Conservation (phyloP, 2,113 vertebrate species). For the Morone saxatilis region DNA sequence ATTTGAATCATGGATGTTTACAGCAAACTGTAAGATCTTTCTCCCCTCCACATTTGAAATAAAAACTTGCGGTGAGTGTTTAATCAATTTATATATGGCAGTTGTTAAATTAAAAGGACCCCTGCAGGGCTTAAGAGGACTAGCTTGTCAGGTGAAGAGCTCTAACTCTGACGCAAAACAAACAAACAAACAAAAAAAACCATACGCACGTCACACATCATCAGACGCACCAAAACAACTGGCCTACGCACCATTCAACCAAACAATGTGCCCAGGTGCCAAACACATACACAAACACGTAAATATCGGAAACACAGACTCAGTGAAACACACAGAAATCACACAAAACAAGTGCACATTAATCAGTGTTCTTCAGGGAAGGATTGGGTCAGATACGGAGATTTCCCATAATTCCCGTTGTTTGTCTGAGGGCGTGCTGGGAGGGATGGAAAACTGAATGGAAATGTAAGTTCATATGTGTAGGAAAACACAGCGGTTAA, state of each 20-base stretch:
- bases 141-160: constrained; percentile 31
- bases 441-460: constrained; percentile 63
- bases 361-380: constrained; percentile 72
- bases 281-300: constrained; percentile 60
- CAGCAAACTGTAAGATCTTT: constrained; percentile 32
- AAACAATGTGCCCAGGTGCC: constrained; percentile 46
- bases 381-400: constrained; percentile 85
- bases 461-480: constrained; percentile 41
- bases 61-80: constrained; percentile 48
- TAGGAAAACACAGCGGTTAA: constrained; percentile 19
- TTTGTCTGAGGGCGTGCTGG: constrained; percentile 58
- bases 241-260: constrained; percentile 37
- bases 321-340: constrained; percentile 43
- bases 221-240: constrained; percentile 53
- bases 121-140: constrained; percentile 2
- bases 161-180: constrained; percentile 26
- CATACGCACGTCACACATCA: constrained; percentile 55
- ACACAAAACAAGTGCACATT: constrained; percentile 65
- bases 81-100: constrained; percentile 15
- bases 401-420: constrained; percentile 83
- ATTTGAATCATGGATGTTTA: constrained; percentile 46
- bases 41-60: constrained; percentile 30
- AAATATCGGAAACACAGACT: constrained; percentile 50
- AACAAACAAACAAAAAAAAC: constrained; percentile 15
- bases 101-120: background rate